Percentiles rank a stretch among this genome's conserved stretches.
phyloP scores from a whole-genome alignment of 1,140 invertebrate genomes.

The Heterodera schachtii region DNA sequence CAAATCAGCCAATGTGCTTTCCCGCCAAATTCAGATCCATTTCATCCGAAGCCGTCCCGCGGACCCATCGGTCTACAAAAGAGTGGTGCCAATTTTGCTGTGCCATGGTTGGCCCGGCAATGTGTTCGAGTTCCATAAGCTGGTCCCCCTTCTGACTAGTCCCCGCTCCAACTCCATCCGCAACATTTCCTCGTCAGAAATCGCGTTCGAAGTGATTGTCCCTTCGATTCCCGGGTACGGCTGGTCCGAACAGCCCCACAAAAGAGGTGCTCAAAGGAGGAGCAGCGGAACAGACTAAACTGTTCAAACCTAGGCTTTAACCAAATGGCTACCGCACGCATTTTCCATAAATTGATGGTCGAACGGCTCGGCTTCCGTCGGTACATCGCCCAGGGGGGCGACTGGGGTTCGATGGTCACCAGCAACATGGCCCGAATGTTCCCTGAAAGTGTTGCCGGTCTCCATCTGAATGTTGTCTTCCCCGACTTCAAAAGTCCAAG shows the following conservation, averaged over 20 bases:
- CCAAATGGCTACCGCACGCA: conserved; percentile 69
- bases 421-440: conserved; percentile 72
- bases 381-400: conserved; percentile 83
- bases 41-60: conserved; percentile 55
- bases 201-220: conserved; percentile 79
- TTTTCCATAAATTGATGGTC: conserved; percentile 82
- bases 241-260: conserved; percentile 76
- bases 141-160: conserved; percentile 75
- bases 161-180: conserved; percentile 72
- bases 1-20: too few relatives aligned
- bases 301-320: conserved; percentile 15
- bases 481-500: conserved; percentile 8
- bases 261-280: conserved; percentile 51
- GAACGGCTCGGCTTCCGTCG: conserved; percentile 78
- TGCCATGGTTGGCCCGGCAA: conserved; percentile 76
- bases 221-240: conserved; percentile 83
- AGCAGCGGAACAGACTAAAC: neutral
- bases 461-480: conserved; percentile 75
- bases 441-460: conserved; percentile 74
- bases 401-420: conserved; percentile 70
- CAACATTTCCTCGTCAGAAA: conserved; percentile 67
- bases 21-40: conserved; percentile 42
- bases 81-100: conserved; percentile 35
- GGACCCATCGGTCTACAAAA: conserved; percentile 23
- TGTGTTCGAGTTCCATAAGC: conserved; percentile 78